Evolutionary conservation across 1,140 invertebrate species (phyloP).

Genomic region (Teleopsis dalmanni): DNA sequence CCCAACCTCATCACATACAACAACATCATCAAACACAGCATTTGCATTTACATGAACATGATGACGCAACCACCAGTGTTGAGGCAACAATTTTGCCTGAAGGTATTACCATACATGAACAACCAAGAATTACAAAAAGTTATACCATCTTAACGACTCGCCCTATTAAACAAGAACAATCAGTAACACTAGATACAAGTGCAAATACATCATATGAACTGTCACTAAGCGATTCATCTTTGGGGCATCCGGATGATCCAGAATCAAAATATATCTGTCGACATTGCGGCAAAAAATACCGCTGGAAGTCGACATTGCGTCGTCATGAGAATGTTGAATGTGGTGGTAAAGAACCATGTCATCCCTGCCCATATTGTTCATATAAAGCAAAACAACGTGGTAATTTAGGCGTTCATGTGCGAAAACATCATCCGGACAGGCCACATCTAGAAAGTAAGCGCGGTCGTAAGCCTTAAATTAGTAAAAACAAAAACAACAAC

Average conservation of each 20-base stretch:
- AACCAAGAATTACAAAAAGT: constrained; percentile 29
- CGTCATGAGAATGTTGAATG: constrained; percentile 79
- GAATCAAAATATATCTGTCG: constrained; percentile 67
- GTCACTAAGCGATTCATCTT: constrained; percentile 39
- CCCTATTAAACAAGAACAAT: constrained; percentile 34
- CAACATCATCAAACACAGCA: constrained; percentile 17
- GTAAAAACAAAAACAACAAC: too few species aligned
- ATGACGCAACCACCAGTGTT: constrained; percentile 29
- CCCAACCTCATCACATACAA: constrained; percentile 11
- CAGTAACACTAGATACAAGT: constrained; percentile 23
- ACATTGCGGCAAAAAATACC: constrained; percentile 71
- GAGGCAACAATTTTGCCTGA: constrained; percentile 37
- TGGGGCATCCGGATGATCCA: constrained; percentile 47
- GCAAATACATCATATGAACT: constrained; percentile 40
- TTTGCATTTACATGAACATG: constrained; percentile 28
- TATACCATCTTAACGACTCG: constrained; percentile 41
- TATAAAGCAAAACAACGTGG: constrained; percentile 72
- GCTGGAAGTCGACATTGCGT: constrained; percentile 73
- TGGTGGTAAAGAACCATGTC: constrained; percentile 74
- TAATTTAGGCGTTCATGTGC: constrained; percentile 71
- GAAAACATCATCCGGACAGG: constrained; percentile 59
- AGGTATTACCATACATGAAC: constrained; percentile 29
- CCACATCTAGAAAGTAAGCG: constrained; percentile 41
- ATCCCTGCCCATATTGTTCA: constrained; percentile 72
- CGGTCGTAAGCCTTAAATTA: constrained; percentile 32